phyloP scores from a whole-genome alignment of 1,140 invertebrate genomes.

The Drosophila paulistorum region DNA sequence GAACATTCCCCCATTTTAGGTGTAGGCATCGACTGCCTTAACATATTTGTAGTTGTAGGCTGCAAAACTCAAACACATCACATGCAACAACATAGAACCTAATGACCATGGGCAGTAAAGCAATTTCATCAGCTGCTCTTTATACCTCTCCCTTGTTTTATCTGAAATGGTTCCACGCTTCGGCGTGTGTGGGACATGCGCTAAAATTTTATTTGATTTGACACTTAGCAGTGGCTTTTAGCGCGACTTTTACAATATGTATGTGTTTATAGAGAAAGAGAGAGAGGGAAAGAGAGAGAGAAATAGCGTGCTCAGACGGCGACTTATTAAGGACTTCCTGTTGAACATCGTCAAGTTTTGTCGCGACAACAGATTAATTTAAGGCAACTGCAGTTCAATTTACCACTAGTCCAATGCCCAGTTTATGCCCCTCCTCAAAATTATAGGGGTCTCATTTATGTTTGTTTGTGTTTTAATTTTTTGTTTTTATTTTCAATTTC shows the following conservation, averaged over 20 bases:
- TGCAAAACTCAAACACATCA: constrained; percentile 29
- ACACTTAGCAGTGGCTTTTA: constrained; percentile 63
- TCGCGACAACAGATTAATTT: constrained; percentile 81
- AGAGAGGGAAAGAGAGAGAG: background rate
- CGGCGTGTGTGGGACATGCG: constrained; percentile 69
- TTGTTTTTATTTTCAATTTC: constrained; percentile 65
- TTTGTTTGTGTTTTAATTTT: constrained; percentile 34
- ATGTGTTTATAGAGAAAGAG: no score
- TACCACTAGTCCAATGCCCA: constrained; percentile 38
- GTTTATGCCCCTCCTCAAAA: background rate
- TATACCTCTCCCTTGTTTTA: background rate
- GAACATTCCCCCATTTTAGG: background rate
- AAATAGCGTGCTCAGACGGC: constrained; percentile 12
- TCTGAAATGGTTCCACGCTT: constrained; percentile 11
- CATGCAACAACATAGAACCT: constrained; percentile 25
- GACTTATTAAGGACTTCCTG: constrained; percentile 79
- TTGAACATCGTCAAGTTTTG: constrained; percentile 68
- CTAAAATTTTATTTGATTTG: constrained; percentile 75
- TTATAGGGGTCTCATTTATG: constrained; percentile 17
- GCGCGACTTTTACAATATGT: constrained; percentile 30
- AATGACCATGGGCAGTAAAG: constrained; percentile 50
- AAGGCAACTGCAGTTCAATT: constrained; percentile 76
- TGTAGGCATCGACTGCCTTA: constrained; percentile 3
- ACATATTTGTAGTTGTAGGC: constrained; percentile 7
- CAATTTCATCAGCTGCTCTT: constrained; percentile 48